Base-by-base conservation (phyloP, 1,140 invertebrate species). In the Phthorimaea operculella region DNA sequence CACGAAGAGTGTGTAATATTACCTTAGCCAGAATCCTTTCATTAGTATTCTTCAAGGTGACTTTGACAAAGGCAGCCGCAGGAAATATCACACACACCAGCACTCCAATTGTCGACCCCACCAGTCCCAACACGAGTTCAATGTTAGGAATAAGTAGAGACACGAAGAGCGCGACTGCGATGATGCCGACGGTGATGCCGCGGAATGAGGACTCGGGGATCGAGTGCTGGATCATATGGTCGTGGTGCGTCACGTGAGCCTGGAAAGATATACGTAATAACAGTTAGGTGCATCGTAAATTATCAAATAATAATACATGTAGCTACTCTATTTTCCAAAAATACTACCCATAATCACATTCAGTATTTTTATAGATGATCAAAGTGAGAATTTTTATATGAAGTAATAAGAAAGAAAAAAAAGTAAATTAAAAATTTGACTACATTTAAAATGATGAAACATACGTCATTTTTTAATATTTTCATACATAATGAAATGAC, bases 91-190 rank as follows among this genome's bases (percentile, higher is more conserved):
- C 89, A 69, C 96, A 98, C 60, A 98, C 94, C 55, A 96, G 89
- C n/a, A 96, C 93, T 4, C 97, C 97, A 64, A 97, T 96, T 10
- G 97, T 98, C 11, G 97, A 96, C 11, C 97, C 97, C 52, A 96
- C 91, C 33, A 98, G 79, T 4, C 96, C 96, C 21, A 98, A 87
- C 49, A 98, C 94, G 65, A 98, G 89, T 86, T 98, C 97, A 58
- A 99, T 96, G 70, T 93, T 94, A 15, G 94, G 94, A 63, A 96
- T 89, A 42, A 94, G 70, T 44, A 96, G 87, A 3, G 93, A 94
- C 54, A 92, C 89, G 18, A 91, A 79, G 16, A 97, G 86, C 4
- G 96, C 92, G n/a, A 90, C 86, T 1, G 84, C 64, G 0, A 98
- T 88, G 62, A 98, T 95, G 8, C 87, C 79, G 9, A 93, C 73